A percentile compares a stretch with the other conserved stretches of the same genome.
Evolutionary conservation across 2,888 invertebrate species (phyloP).

Genomic region (Erebia palarica): DNA sequence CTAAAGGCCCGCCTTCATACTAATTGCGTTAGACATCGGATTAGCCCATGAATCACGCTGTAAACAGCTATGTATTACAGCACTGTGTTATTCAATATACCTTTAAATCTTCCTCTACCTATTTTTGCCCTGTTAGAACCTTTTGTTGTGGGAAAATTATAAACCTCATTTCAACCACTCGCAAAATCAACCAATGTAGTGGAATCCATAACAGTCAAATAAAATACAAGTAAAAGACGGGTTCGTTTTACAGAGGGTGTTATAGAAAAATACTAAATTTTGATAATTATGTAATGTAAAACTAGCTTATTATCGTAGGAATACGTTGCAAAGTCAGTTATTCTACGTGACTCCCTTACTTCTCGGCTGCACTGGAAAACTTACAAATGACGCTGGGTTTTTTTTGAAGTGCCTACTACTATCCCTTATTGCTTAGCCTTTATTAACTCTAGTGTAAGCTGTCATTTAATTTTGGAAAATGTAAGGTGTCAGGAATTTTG

Average conservation of each 20-base stretch:
- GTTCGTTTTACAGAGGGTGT: not conserved
- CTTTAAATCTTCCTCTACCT: not conserved
- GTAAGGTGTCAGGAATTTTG: no score
- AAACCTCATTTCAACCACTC: no score
- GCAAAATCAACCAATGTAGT: no score
- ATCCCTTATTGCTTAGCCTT: not conserved
- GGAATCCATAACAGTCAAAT: not conserved
- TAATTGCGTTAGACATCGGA: conserved; percentile 59
- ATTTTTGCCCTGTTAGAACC: no score
- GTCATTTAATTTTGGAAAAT: not conserved
- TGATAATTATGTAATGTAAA: not conserved
- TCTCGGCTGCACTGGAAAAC: not conserved
- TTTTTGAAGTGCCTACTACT: no score
- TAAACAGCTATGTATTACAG: conserved; percentile 10
- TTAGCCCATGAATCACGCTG: conserved; percentile 63
- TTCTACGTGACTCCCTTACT: not conserved
- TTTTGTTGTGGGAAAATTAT: not conserved
- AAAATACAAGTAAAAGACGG: not conserved
- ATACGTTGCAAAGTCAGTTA: not conserved
- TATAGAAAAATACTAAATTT: not conserved
- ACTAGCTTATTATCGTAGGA: not conserved
- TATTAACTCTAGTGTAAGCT: conserved; percentile 36
- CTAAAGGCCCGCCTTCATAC: conserved; percentile 59
- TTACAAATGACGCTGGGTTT: conserved; percentile 3
- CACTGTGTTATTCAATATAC: conserved; percentile 19